Evolutionary conservation across 2,888 invertebrate genomes (phyloP).

Genomic region (Temnothorax rugatulus): DNA sequence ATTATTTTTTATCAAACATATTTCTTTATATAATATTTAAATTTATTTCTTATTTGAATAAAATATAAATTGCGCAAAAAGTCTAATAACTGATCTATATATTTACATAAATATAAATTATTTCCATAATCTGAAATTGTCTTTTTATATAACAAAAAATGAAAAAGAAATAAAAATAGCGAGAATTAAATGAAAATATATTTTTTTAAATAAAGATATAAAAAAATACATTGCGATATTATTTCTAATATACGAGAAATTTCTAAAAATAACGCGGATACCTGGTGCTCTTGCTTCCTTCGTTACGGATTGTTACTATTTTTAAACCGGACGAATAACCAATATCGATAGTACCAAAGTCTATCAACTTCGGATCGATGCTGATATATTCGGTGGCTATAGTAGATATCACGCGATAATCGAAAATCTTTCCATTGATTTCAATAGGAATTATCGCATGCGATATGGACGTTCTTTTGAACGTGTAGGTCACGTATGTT

Average conservation of each 20-base stretch:
- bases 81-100: neutral
- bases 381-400: constrained; percentile 77
- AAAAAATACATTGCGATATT: neutral
- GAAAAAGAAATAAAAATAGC: neutral
- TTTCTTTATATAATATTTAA: neutral
- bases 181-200: neutral
- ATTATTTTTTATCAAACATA: neutral
- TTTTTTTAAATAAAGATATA: neutral
- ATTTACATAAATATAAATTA: neutral
- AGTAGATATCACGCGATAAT: constrained; percentile 81
- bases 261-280: constrained; percentile 35
- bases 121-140: neutral
- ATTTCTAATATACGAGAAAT: neutral
- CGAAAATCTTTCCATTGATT: constrained; percentile 81
- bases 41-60: neutral
- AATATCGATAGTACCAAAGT: constrained; percentile 86
- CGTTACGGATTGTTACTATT: constrained; percentile 83
- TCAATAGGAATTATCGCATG: constrained; percentile 82
- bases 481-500: constrained; percentile 81
- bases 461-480: constrained; percentile 77
- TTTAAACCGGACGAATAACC: constrained; percentile 83
- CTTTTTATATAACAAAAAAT: neutral
- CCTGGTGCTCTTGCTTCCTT: constrained; percentile 83
- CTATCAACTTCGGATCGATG: constrained; percentile 80
- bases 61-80: neutral